Conservation (phyloP, 2,113 vertebrate species). For the Thermophis baileyi region DNA sequence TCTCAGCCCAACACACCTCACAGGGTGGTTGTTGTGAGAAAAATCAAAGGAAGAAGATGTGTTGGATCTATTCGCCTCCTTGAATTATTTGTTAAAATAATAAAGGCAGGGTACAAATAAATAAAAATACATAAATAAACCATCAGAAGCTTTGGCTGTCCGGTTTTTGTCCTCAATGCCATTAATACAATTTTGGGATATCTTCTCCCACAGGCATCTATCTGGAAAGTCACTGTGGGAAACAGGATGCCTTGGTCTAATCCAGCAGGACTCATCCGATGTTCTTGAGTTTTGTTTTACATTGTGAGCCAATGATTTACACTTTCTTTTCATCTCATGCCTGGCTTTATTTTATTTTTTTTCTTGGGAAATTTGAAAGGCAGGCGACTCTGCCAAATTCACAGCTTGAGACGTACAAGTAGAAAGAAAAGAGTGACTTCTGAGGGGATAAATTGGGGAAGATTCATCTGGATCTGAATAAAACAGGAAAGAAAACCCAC, state of each 20-base stretch:
- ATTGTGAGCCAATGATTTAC: not conserved
- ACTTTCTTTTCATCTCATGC: not conserved
- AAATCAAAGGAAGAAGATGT: not conserved
- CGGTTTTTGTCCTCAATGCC: not conserved
- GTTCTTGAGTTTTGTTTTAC: not conserved
- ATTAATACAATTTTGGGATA: not conserved
- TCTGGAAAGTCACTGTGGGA: not conserved
- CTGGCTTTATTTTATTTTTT: not conserved
- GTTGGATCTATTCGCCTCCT: not conserved
- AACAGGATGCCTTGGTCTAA: not conserved
- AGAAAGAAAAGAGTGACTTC: not conserved
- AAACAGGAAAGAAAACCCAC: not conserved
- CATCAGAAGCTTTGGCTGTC: not conserved
- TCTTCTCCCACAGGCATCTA: not conserved
- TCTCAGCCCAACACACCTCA: not conserved
- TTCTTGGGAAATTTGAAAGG: not conserved
- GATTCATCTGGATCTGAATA: not conserved
- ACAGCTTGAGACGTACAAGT: not conserved
- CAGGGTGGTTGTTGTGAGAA: not conserved
- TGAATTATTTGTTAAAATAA: not conserved
- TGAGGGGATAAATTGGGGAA: not conserved
- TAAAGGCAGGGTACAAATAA: not conserved
- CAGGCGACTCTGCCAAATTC: conserved; percentile 1
- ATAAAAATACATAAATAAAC: not conserved
- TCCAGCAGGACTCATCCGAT: not conserved